These are phyloP conservation scores for Brachylomia viminalis DNA, from an alignment of 2,888 invertebrate species.

Conservation along the genomic window DNA sequence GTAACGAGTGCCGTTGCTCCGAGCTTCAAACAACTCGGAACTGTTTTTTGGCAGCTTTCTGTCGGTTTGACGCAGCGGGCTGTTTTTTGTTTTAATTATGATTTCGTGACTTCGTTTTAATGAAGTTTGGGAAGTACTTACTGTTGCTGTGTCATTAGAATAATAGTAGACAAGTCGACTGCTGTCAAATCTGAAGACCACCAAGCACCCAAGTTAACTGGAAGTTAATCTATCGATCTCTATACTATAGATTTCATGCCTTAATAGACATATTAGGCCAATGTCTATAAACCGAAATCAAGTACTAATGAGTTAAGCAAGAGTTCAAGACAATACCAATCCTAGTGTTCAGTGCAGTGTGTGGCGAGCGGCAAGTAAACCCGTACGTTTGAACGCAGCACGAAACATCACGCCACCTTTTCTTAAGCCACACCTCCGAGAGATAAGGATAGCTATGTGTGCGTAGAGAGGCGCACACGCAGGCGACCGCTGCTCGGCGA, in stretches of 20 bases:
- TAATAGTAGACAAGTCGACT: neutral
- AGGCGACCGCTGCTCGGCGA: no score
- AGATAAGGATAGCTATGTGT: no score
- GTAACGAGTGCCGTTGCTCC: slow-evolving; percentile 75
- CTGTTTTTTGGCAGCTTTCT: slow-evolving; percentile 63
- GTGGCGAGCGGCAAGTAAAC: no score
- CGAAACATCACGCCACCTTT: no score
- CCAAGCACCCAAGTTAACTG: neutral
- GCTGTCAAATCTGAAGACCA: neutral
- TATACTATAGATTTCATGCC: no score
- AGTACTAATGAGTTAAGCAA: neutral
- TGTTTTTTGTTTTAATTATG: slow-evolving; percentile 65
- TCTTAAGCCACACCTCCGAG: no score
- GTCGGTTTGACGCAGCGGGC: slow-evolving; percentile 53
- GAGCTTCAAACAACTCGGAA: slow-evolving; percentile 60
- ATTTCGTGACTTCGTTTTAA: slow-evolving; percentile 62
- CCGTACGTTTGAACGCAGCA: no score
- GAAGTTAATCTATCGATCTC: neutral
- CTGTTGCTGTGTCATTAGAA: slow-evolving; percentile 2
- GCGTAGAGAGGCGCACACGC: no score
- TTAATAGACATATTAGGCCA: no score
- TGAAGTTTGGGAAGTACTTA: slow-evolving; percentile 37
- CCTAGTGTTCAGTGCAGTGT: neutral
- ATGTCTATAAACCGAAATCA: no score
- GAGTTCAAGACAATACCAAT: neutral